phyloP scores from a whole-genome alignment of 2,888 invertebrate species.

The Choristoneura rosaceana region DNA sequence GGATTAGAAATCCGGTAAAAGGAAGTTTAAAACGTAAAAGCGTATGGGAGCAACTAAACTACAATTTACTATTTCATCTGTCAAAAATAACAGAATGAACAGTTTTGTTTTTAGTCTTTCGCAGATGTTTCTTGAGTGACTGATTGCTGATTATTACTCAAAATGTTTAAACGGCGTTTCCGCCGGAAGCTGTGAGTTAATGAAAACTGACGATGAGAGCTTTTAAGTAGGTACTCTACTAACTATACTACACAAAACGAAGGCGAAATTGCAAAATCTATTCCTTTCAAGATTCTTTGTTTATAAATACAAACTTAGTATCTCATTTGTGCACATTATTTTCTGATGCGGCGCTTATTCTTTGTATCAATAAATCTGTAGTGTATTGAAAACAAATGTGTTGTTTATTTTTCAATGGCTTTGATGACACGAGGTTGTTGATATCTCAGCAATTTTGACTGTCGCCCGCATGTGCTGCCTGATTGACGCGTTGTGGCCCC shows the following conservation, averaged over 20 bases:
- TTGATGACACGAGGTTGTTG: conserved; percentile 46
- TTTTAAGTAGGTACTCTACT: background rate
- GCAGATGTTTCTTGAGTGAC: background rate
- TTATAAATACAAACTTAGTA: background rate
- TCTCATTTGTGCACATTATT: no score
- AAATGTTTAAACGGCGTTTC: background rate
- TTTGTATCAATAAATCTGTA: background rate
- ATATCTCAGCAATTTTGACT: conserved; percentile 68
- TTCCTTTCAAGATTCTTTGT: background rate
- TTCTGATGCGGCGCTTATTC: background rate
- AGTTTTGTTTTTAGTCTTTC: background rate
- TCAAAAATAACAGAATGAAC: background rate
- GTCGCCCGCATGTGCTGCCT: conserved; percentile 70
- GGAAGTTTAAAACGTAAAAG: no score
- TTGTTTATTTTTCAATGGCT: conserved; percentile 17
- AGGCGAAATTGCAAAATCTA: background rate
- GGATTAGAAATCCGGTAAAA: no score
- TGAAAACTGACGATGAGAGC: background rate
- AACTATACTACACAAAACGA: background rate
- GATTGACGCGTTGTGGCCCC: conserved; percentile 69
- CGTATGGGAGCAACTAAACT: background rate
- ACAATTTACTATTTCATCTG: background rate
- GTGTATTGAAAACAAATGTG: no score
- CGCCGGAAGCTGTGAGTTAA: background rate
- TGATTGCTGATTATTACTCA: background rate